Conservation (phyloP, 2,888 invertebrate genomes). For the Agriopis aurantiaria region DNA sequence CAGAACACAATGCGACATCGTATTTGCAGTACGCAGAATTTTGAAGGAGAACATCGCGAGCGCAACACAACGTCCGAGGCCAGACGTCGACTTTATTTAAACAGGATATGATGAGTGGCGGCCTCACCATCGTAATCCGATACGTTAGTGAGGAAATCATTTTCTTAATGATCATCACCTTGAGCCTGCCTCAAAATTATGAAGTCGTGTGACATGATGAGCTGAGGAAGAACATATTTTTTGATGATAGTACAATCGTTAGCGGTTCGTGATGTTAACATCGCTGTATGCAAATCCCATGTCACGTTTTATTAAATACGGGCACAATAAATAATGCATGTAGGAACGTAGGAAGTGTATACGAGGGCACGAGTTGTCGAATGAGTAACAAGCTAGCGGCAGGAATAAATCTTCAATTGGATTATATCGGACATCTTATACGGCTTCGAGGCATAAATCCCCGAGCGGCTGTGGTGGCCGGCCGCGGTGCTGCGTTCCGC, state of each 20-base stretch:
- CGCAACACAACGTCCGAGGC: slow-evolving; percentile 53
- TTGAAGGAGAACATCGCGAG: slow-evolving; percentile 64
- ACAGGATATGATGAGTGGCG: slow-evolving; percentile 71
- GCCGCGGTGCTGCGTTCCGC: slow-evolving; percentile 59
- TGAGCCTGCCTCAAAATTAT: slow-evolving; percentile 59
- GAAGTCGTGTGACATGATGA: slow-evolving; percentile 55
- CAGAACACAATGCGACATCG: slow-evolving; percentile 33
- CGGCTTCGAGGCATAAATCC: slow-evolving; percentile 60
- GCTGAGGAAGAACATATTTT: slow-evolving; percentile 52
- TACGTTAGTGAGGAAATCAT: slow-evolving; percentile 70
- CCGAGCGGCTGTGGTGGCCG: slow-evolving; percentile 47
- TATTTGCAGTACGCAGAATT: slow-evolving; percentile 52
- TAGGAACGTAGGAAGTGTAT: slow-evolving; percentile 40
- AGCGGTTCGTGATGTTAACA: slow-evolving; percentile 52
- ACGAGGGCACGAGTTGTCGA: slow-evolving; percentile 46
- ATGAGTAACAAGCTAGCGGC: slow-evolving; percentile 43
- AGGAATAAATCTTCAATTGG: slow-evolving; percentile 41
- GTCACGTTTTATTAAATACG: slow-evolving; percentile 38
- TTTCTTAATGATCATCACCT: slow-evolving; percentile 67
- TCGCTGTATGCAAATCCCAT: slow-evolving; percentile 43
- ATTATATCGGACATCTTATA: slow-evolving; percentile 34
- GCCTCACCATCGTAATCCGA: slow-evolving; percentile 69
- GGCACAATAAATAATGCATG: slow-evolving; percentile 42
- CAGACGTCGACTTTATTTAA: slow-evolving; percentile 66
- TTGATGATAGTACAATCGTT: slow-evolving; percentile 47